Base-by-base conservation (phyloP, 1,140 invertebrate species). In the Coptotermes formosanus region DNA sequence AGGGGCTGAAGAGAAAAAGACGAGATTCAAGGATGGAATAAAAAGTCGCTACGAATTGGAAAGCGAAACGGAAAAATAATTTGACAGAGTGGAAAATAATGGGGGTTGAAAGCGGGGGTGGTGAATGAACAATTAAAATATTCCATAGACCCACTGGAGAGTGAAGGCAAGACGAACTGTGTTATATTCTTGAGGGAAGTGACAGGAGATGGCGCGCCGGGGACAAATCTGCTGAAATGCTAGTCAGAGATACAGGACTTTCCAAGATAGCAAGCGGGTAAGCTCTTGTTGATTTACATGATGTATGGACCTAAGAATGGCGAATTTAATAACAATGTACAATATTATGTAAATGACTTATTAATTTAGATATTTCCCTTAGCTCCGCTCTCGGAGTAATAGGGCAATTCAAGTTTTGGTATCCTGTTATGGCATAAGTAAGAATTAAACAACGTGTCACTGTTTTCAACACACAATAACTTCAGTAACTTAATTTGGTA, bases 11-110 rank as follows among this genome's bases (percentile, higher is more conserved):
- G 64, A 75, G 64, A 30, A 75, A 75, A 75, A 75, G 64, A 75
- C 64, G 64, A 25, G 64, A 75, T 75, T 75, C 64, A 75, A 75
- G 64, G 64, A 75, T 75, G 64, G 14, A 75, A 30, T n/a, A 30
- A 75, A 75, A 75, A 75, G n/a, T 75, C n/a, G 64, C 64, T 30
- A 30, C 9, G 64, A 30, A 75, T 75, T 75, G 64, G 64, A 75
- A 75, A 75, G 64, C 64, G 64, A 75, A 75, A 75, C 64, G 64
- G 64, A 75, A 75, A 75, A 75, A 75, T 75, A 30, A 75, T 75
- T 75, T 75, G 64, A 30, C 64, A 75, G 64, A 75, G 64, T 30
- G 64, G 64, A 30, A 75, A 75, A 75, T 75, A 25, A 75, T 75
- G 64, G 64, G 64, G 64, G 64, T 69, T n/a, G 59, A 30, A 64